Percentiles rank a stretch among this genome's conserved stretches.
These are phyloP conservation scores for Protobothrops mucrosquamatus DNA, from an alignment of 2,113 vertebrate species.

Conservation along the genomic window DNA sequence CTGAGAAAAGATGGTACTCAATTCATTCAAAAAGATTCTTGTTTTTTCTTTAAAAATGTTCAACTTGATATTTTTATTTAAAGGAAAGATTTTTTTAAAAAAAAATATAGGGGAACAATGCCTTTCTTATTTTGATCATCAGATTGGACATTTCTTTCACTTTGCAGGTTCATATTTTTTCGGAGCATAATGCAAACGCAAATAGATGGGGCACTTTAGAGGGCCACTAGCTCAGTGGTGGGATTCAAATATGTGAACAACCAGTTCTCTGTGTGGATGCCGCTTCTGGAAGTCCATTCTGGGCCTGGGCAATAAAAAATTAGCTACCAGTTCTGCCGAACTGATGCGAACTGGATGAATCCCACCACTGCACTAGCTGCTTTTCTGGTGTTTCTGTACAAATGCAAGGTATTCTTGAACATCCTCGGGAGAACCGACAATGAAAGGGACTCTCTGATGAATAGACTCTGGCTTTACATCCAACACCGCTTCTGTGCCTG, in stretches of 20 bases:
- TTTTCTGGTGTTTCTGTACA: slow-evolving; percentile 80
- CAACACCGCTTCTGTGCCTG: slow-evolving; percentile 82
- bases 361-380: slow-evolving; percentile 25
- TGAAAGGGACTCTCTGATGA: slow-evolving; percentile 89
- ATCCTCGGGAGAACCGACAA: slow-evolving; percentile 88
- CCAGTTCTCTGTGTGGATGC: too few relatives aligned
- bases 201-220: neutral
- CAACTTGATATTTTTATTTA: slow-evolving; percentile 23
- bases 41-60: neutral
- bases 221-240: neutral
- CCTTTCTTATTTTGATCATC: slow-evolving; percentile 4
- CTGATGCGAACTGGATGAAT: too few relatives aligned
- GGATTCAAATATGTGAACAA: too few relatives aligned
- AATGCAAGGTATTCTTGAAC: slow-evolving; percentile 89
- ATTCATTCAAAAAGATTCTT: slow-evolving; percentile 23
- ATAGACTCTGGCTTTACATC: slow-evolving; percentile 86
- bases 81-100: slow-evolving; percentile 12
- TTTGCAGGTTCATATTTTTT: neutral
- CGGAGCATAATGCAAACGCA: neutral
- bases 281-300: too few relatives aligned
- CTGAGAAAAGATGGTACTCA: neutral
- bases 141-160: neutral
- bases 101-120: neutral
- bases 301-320: too few relatives aligned
- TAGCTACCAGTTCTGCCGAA: too few relatives aligned